phyloP scores from a whole-genome alignment of 1,140 invertebrate genomes.

The Zophobas morio region DNA sequence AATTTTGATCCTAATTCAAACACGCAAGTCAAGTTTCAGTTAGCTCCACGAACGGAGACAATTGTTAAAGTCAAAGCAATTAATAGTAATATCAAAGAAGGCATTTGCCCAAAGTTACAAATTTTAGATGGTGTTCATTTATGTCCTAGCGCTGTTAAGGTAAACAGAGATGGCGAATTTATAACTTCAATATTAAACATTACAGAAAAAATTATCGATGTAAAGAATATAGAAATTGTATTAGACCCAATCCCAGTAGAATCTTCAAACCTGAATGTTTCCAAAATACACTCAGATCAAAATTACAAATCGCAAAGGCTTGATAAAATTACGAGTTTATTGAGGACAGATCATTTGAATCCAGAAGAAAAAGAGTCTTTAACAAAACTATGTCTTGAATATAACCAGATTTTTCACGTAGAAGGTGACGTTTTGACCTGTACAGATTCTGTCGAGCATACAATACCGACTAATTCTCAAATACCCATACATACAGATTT shows the following conservation, averaged over 20 bases:
- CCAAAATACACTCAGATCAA: constrained; percentile 29
- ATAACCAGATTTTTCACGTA: constrained; percentile 50
- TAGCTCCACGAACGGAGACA: constrained; percentile 17
- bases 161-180: constrained; percentile 39
- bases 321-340: constrained; percentile 45
- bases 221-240: constrained; percentile 23
- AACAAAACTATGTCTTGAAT: constrained; percentile 45
- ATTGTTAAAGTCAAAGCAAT: constrained; percentile 47
- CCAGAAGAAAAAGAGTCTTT: constrained; percentile 51
- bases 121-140: constrained; percentile 37
- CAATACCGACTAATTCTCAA: constrained; percentile 45
- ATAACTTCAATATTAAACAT: constrained; percentile 46
- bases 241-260: neutral
- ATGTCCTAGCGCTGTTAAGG: constrained; percentile 46
- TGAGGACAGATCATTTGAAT: constrained; percentile 50
- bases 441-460: constrained; percentile 51
- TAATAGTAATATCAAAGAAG: constrained; percentile 30
- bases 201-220: constrained; percentile 36
- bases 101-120: constrained; percentile 38
- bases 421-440: constrained; percentile 45
- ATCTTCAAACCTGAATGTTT: constrained; percentile 29
- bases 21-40: constrained; percentile 16
- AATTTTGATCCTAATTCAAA: constrained; percentile 15
- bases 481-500: constrained; percentile 53
- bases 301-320: constrained; percentile 27